Percentiles rank a stretch among this genome's conserved stretches.
These are phyloP conservation scores for Rhingia rostrata DNA, from an alignment of 2,888 invertebrate genomes.

Conservation along the genomic window DNA sequence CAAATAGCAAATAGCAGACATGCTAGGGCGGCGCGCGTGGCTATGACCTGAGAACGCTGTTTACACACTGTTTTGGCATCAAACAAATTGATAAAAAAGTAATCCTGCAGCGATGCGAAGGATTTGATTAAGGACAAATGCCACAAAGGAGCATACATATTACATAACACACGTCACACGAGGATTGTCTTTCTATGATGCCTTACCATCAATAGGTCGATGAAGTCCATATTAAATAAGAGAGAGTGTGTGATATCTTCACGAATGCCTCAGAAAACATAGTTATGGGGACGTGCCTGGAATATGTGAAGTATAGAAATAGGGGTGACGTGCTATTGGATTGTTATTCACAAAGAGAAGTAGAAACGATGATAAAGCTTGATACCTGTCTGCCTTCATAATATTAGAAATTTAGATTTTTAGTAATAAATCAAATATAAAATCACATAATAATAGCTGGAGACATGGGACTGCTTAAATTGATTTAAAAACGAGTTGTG, in stretches of 20 bases:
- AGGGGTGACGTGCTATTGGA: background rate
- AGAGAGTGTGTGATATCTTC: background rate
- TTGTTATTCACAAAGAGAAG: constrained; percentile 10
- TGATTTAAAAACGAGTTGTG: too few species aligned
- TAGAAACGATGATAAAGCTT: background rate
- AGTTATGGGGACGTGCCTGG: constrained; percentile 49
- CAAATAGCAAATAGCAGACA: constrained; percentile 23
- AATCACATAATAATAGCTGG: background rate
- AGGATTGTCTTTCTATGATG: constrained; percentile 27
- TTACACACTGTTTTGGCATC: constrained; percentile 65
- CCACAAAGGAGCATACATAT: constrained; percentile 39
- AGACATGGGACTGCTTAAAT: background rate
- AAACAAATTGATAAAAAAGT: constrained; percentile 65
- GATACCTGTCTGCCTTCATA: background rate
- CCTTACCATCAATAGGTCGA: constrained; percentile 26
- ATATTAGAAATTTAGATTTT: too few species aligned
- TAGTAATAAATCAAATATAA: background rate
- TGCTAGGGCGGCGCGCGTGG: background rate
- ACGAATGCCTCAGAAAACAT: constrained; percentile 37
- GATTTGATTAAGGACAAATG: constrained; percentile 52
- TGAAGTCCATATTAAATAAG: constrained; percentile 25
- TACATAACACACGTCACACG: constrained; percentile 10
- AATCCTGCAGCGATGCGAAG: constrained; percentile 55
- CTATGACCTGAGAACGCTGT: constrained; percentile 16
- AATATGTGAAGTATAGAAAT: constrained; percentile 15